phyloP scores from a whole-genome alignment of 2,888 invertebrate species.

The Timema cristinae region DNA sequence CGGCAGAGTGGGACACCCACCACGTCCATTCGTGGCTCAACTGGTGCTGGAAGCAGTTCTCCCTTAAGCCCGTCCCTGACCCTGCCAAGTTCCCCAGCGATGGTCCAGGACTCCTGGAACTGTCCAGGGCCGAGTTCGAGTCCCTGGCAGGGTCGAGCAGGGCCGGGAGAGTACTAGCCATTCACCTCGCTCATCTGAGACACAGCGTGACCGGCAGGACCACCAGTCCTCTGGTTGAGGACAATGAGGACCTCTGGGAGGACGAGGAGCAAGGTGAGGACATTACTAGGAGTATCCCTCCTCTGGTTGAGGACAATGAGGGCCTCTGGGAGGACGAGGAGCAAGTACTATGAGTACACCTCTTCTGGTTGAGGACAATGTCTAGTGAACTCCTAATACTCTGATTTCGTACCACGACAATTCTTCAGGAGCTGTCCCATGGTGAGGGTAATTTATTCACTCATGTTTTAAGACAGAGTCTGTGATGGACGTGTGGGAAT shows the following conservation, averaged over 20 bases:
- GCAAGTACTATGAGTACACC: background rate
- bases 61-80: constrained; percentile 53
- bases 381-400: no score
- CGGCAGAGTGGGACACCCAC: constrained; percentile 56
- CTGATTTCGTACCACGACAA: no score
- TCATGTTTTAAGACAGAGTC: no score
- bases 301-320: constrained; percentile 48
- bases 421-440: no score
- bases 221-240: constrained; percentile 54
- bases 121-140: constrained; percentile 61
- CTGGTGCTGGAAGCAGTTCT: constrained; percentile 59
- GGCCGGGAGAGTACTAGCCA: constrained; percentile 54
- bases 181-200: constrained; percentile 57
- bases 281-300: background rate
- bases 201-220: constrained; percentile 58
- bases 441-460: no score
- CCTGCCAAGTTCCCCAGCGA: constrained; percentile 51
- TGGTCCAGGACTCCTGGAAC: constrained; percentile 51
- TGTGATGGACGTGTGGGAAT: no score
- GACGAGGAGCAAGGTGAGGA: constrained; percentile 28
- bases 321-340: constrained; percentile 35
- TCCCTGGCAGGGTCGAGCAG: constrained; percentile 49
- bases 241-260: constrained; percentile 41
- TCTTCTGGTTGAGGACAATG: constrained; percentile 48
- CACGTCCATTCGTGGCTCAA: constrained; percentile 59